Base-by-base conservation (phyloP, 2,113 vertebrate genomes). In the Rattus norvegicus region DNA sequence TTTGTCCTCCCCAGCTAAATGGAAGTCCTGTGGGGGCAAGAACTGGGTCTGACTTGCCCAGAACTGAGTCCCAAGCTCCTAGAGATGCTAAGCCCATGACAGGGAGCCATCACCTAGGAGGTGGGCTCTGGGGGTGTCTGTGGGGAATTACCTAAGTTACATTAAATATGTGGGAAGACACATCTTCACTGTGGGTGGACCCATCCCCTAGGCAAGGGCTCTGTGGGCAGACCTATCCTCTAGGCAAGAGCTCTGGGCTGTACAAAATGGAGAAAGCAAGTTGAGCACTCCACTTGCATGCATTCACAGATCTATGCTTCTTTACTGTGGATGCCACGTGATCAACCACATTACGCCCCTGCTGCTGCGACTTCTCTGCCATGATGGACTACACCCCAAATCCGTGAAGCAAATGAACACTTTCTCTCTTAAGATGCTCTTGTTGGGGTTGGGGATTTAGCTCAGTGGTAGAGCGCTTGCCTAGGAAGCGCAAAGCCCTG, bases 21-120 rank as follows among this genome's bases (percentile, higher is more conserved):
- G 0, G 0, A 14, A 56, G 20, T 54, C 33, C 65, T 7, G 1
- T 43, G 0, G 20, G 2, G 73, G 7, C 0, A 2, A 84, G 52
- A 77, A 88, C 39, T 70, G 24, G 7, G 69, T 20, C 7, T 56
- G 3, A 43, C 26, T 3, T 65, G 52, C 52, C 59, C 39, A 52
- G 54, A 22, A 56, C 61, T 28, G 16, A 93, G 63, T 80, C 59
- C 10, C 43, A 47, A 59, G 63, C 43, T 91, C 75, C 9, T 52
- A 22, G 59, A 43, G 12, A 28, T 1, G 8, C 61, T 9, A 3
- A 33, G 86, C 16, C 22, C 43, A 11, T 7, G 19, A 7, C 14
- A 33, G 49, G 26, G 47, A 70, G n/a, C 39, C 56, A 77, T 36
- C 39, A 47, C 43, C 43, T 67, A 47, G 47, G 63, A 69, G 43